Evolutionary conservation across 2,797 vertebrate species (phyloP), one percentile per base, ranked within the genome.

Genomic region (Chanos chanos): DNA sequence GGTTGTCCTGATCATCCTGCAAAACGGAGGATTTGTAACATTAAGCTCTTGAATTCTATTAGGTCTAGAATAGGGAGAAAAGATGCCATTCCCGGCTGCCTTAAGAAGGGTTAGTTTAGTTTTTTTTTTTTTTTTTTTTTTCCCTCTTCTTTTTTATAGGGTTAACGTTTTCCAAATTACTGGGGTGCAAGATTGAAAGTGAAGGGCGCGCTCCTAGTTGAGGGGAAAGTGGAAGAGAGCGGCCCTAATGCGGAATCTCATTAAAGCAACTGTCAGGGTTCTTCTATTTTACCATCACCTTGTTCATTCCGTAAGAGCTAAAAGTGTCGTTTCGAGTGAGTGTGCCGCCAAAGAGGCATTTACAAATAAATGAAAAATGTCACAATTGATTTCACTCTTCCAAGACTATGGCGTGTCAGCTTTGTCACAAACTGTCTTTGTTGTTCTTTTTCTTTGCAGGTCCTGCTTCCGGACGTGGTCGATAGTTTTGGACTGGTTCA

Each of bases 291-390:
- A 82, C 91, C 86, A 86, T 92, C 89, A 85, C 87, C 88, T 91
- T 85, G 83, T 82, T 85, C 85, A 88, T 91, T 90, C 85, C 84
- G 10, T 86, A 91, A 90, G 89, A 93, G 89, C 87, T 89, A 88
- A 82, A n/a, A 91, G 89, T 94, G 94, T 95, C 92, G 55, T 93
- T 93, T 89, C 92, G 86, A 94, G 91, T 95, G 92, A 96, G 88
- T 84, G 78, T 91, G 76, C 89, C 90, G 90, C 92, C 92, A 91
- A 90, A 89, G 91, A 94, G 86, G 86, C 94, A 95, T 97, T 98
- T 98, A 97, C 94, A 98, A 96, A 98, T 97, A 99, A 97, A 99
- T 97, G 94, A 98, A 97, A 99, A 98, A 95, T 95, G 96, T 96
- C 95, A 97, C 94, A 94, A 93, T 92, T 93, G 92, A 96, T 98